Percentiles rank a stretch among this genome's conserved stretches.
Conservation (phyloP, 1,140 invertebrate genomes). For the Brachionus rubens region DNA sequence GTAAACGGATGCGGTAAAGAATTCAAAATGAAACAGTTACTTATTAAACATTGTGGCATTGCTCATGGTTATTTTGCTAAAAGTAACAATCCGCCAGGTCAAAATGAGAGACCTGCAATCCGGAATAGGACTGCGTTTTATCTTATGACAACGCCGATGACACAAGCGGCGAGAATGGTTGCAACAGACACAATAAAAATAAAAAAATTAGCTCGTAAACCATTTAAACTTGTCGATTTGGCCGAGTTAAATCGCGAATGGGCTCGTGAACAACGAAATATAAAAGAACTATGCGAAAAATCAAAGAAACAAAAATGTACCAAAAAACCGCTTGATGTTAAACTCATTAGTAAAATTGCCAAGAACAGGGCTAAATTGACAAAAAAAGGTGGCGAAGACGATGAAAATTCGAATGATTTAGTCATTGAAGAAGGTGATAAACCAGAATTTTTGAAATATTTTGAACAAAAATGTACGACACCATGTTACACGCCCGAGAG, state of each 20-base stretch:
- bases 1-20: slow-evolving; percentile 5
- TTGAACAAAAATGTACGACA: slow-evolving; percentile 26
- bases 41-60: slow-evolving; percentile 19
- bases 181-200: slow-evolving; percentile 8
- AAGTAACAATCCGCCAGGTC: not conserved
- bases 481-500: slow-evolving; percentile 18
- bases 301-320: not conserved
- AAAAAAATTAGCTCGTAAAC: slow-evolving; percentile 4
- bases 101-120: slow-evolving; percentile 9
- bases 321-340: not conserved
- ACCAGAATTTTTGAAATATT: slow-evolving; percentile 35
- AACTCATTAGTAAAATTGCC: slow-evolving; percentile 19
- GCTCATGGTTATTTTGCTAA: slow-evolving; percentile 43
- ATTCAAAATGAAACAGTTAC: slow-evolving; percentile 43
- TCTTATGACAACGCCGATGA: slow-evolving; percentile 78
- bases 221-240: slow-evolving; percentile 38
- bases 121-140: slow-evolving; percentile 79
- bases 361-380: not conserved
- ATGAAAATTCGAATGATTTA: slow-evolving; percentile 29
- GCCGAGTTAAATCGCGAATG: slow-evolving; percentile 28
- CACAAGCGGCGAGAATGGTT: slow-evolving; percentile 73
- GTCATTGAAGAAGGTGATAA: slow-evolving; percentile 32
- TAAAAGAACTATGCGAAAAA: not conserved
- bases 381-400: slow-evolving; percentile 1
- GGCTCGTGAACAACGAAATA: not conserved